phyloP scores from a whole-genome alignment of 2,113 vertebrate species.

The Crotalus tigris region DNA sequence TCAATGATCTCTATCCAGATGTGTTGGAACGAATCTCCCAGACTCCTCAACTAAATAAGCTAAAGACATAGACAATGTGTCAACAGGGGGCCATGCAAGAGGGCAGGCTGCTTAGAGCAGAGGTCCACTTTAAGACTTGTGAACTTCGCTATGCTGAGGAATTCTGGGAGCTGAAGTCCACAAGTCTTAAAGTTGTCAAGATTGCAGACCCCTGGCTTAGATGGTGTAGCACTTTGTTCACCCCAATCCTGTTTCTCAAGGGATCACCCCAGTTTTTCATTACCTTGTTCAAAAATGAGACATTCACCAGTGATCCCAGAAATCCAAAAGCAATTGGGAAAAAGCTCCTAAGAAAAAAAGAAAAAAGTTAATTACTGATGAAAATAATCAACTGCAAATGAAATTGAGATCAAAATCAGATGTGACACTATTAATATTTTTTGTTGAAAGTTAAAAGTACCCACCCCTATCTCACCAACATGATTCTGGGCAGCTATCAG shows the following conservation, averaged over 20 bases:
- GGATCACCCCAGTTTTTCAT: not conserved
- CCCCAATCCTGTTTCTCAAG: not conserved
- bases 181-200: no score
- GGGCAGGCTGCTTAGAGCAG: not conserved
- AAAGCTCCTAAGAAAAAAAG: slow-evolving; percentile 73
- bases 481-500: not conserved
- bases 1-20: not conserved
- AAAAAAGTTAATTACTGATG: not conserved
- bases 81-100: not conserved
- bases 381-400: not conserved
- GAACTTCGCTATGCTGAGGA: no score
- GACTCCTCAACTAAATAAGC: not conserved
- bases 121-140: no score
- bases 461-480: not conserved
- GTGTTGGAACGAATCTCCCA: not conserved
- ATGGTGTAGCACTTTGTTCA: not conserved
- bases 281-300: slow-evolving; percentile 78
- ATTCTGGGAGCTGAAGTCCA: no score
- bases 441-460: not conserved
- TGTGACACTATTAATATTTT: not conserved
- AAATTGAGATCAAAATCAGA: not conserved
- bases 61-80: not conserved
- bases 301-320: slow-evolving; percentile 69
- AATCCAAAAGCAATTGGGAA: slow-evolving; percentile 81
- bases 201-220: not conserved